Evolutionary conservation across 2,888 invertebrate genomes (phyloP).

Genomic region (Lithophane socia): DNA sequence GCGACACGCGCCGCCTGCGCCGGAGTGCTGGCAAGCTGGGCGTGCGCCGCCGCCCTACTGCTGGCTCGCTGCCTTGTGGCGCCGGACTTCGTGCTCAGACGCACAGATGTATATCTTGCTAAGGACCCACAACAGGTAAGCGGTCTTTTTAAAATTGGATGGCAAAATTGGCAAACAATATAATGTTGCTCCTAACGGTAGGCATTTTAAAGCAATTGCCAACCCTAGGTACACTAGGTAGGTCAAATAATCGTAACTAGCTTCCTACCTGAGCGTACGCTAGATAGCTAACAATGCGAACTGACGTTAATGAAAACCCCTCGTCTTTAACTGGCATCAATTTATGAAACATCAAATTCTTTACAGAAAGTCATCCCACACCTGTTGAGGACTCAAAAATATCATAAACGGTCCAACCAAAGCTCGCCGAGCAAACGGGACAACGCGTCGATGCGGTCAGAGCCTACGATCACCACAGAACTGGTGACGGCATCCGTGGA

Average conservation of each 20-base stretch:
- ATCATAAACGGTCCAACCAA: constrained; percentile 71
- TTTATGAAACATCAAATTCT: constrained; percentile 1
- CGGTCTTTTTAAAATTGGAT: background rate
- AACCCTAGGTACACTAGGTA: background rate
- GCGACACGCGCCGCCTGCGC: constrained; percentile 82
- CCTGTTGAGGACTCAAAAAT: constrained; percentile 75
- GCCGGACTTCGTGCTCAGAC: constrained; percentile 81
- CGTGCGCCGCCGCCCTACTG: constrained; percentile 81
- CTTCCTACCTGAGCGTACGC: background rate
- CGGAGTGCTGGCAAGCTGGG: constrained; percentile 83
- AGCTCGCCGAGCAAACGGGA: constrained; percentile 80
- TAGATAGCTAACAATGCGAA: background rate
- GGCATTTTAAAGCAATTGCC: background rate
- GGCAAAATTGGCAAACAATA: background rate
- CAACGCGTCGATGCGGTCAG: constrained; percentile 78
- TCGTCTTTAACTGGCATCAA: background rate
- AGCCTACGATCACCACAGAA: constrained; percentile 84
- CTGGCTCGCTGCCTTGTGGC: constrained; percentile 84
- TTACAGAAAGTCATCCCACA: constrained; percentile 83
- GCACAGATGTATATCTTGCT: constrained; percentile 78
- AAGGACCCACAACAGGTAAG: constrained; percentile 81
- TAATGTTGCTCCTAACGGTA: background rate
- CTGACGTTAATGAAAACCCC: background rate
- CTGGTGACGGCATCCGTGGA: constrained; percentile 83
- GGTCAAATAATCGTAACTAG: background rate